Base-by-base conservation (phyloP, 2,888 invertebrate species). In the Linnaemya tessellans region DNA sequence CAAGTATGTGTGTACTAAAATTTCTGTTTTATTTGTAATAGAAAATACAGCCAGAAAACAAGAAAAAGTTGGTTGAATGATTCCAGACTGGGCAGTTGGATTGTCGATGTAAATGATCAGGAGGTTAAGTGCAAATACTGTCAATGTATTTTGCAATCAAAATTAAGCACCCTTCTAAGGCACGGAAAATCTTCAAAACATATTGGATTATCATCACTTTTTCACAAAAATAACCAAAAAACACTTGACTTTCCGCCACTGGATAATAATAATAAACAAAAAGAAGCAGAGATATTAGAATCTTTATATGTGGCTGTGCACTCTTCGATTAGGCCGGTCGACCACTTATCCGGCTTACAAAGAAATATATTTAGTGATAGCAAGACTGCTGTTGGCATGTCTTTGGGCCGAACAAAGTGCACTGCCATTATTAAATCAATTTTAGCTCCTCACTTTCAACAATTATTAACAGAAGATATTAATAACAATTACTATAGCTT, bases 231-330 rank as follows among this genome's bases (percentile, higher is more conserved):
- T 5, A 67, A 41, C 7, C 56, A 67, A 51, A 54, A 46, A 25
- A n/a, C 81, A 38, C 9, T 70, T 10, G 20, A 30, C 38, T 75
- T 82, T 64, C 46, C 7, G 56, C n/a, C 54, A 15, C 64, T 35
- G 8, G 8, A 35, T 35, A 35, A 35, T 35, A 35, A 75, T 62
- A 25, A 1, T 1, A 68, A 62, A 22, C 11, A 22, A 15, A 41
- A 46, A 18, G 51, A 56, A 41, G 81, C 75, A 3, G 56, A 77
- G 46, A 46, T 77, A 38, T 43, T 54, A 25, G 25, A 78, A 54
- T 49, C 67, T 51, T 43, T 77, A 43, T 83, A 73, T 35, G 73
- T 78, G 3, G 65, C 74, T 35, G 60, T 60, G 5, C 73, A 78
- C 49, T 58, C 77, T 35, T 35, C 67, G 46, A 71, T 77, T 18